A percentile compares a stretch with the other conserved stretches of the same genome.
Evolutionary conservation across 1,140 invertebrate species (phyloP).

Genomic region (Melanaphis sacchari): DNA sequence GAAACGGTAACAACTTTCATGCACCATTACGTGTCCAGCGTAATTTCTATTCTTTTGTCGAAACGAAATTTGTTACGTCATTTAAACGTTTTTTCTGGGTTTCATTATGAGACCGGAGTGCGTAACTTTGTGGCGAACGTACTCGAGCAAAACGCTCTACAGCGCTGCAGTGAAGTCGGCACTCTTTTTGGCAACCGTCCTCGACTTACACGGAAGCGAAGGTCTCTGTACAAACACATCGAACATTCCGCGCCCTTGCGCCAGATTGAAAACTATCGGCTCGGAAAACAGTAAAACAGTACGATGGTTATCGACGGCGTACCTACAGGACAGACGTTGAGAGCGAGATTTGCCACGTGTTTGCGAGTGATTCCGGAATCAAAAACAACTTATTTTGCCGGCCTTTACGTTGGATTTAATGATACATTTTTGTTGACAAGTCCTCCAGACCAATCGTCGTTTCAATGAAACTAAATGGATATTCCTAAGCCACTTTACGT

Average conservation of each 20-base stretch:
- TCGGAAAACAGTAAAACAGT: not conserved
- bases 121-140: not conserved
- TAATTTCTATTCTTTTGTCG: conserved; percentile 19
- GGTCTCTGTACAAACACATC: not conserved
- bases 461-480: not conserved
- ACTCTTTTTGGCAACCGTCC: conserved; percentile 20
- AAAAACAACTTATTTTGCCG: not conserved
- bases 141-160: not conserved
- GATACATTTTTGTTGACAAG: not conserved
- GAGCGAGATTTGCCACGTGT: not conserved
- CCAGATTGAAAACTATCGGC: not conserved
- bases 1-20: not conserved
- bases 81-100: conserved; percentile 25
- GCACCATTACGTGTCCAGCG: not conserved
- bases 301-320: too few relatives aligned
- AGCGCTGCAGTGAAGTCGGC: not conserved
- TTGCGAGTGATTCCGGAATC: not conserved
- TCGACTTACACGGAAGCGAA: not conserved
- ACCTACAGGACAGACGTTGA: not conserved
- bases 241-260: not conserved
- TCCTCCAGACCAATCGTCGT: not conserved
- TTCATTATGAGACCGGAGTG: conserved; percentile 15
- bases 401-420: not conserved
- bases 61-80: not conserved
- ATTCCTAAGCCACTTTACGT: not conserved